These are phyloP conservation scores for Diplazon laetatorius DNA, from an alignment of 2,888 invertebrate species.

Conservation along the genomic window DNA sequence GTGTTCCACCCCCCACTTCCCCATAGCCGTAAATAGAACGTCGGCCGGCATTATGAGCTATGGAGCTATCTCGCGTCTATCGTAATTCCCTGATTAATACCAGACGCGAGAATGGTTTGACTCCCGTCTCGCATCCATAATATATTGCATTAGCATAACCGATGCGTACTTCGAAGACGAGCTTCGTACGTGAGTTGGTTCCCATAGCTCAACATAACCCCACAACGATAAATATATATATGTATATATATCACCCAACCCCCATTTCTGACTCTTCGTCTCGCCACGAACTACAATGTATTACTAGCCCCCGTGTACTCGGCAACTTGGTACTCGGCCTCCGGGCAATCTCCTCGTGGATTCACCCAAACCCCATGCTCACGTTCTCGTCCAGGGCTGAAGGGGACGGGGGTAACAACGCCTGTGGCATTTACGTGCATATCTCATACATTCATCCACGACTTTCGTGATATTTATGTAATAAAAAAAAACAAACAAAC, in stretches of 20 bases:
- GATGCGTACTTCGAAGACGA: constrained; percentile 55
- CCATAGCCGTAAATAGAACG: too few species aligned
- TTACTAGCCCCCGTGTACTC: too few species aligned
- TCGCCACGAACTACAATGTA: constrained; percentile 12
- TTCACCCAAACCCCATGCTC: too few species aligned
- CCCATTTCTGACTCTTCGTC: too few species aligned
- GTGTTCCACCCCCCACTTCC: too few species aligned
- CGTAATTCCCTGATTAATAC: constrained; percentile 46
- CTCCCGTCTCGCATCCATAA: constrained; percentile 67
- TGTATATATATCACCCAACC: neutral
- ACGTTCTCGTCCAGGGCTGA: too few species aligned
- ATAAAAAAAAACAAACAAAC: too few species aligned
- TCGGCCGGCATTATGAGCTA: neutral
- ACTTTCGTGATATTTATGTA: neutral
- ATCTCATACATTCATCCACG: too few species aligned
- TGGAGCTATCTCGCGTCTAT: constrained; percentile 3
- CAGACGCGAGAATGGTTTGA: constrained; percentile 48
- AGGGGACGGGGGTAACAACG: too few species aligned
- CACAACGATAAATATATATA: neutral
- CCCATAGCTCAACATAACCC: neutral
- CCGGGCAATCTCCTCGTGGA: too few species aligned
- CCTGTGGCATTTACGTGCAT: too few species aligned
- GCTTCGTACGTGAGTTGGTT: constrained; percentile 40
- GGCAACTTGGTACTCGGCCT: too few species aligned
- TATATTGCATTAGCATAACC: constrained; percentile 69